Evolutionary conservation across 2,888 invertebrate genomes (phyloP), one percentile per base, ranked within the genome.

Genomic region (Rotaria sp.): DNA sequence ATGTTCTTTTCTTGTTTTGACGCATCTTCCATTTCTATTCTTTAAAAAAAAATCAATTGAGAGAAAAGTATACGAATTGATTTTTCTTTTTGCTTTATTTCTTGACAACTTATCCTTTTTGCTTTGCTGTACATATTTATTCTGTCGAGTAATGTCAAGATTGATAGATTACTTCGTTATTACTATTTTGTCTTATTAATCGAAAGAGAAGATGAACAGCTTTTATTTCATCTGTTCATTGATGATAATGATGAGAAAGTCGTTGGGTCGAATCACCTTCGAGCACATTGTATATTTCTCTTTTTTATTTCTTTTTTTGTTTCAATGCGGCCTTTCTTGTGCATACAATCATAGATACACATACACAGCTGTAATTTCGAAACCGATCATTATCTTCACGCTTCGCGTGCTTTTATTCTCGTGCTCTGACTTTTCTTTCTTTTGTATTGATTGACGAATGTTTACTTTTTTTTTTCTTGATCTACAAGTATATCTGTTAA

Each of bases 321-420:
- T 67, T 67, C 67, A 67, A 67, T 67, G 67, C 67, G 67, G 67
- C 35, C 67, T 35, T 67, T 67, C 67, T 67, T 67, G 18, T 67
- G 67, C 67, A 67, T 67, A 67, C 35, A 35, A 67, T 67, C 67
- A 67, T 67, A 35, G 35, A 67, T 67, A 67, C 67, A 67, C 30
- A 67, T 67, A 67, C 21, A 67, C 67, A 67, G 67, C 67, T 67
- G 67, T 67, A 67, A 35, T 67, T 67, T 67, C 45, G 41, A 41
- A 80, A 80, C 80, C 80, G 80, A 80, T 80, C 80, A 80, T 80
- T 80, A 80, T 80, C 80, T 80, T 80, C 80, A 80, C 80, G 80
- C 80, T 80, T 80, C 45, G 80, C 24, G 45, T 80, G 45, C 45
- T 45, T 45, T n/a, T 45, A 41, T 45, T 45, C 45, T 41, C 45